These are phyloP conservation scores for Clivina fossor DNA, from an alignment of 2,888 invertebrate species.

Conservation along the genomic window DNA sequence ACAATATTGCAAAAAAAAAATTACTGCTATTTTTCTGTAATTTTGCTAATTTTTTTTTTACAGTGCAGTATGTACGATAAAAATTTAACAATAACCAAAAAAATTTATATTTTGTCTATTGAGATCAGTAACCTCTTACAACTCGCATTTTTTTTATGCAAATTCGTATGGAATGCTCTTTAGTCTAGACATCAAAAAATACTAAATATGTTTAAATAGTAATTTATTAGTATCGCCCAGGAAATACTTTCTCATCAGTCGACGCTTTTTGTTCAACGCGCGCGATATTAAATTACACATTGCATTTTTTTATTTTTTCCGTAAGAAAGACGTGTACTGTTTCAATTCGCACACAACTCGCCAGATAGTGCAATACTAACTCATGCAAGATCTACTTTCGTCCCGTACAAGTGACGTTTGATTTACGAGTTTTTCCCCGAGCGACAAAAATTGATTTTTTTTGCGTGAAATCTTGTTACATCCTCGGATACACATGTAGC, in stretches of 20 bases:
- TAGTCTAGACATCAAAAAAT: constrained; percentile 10
- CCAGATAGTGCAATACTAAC: background rate
- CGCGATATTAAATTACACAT: constrained; percentile 23
- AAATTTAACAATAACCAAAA: background rate
- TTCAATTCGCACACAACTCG: background rate
- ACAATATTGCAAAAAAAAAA: too few species aligned
- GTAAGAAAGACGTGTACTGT: background rate
- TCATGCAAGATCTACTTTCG: background rate
- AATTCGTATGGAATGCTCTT: background rate
- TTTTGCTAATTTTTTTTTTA: too few species aligned
- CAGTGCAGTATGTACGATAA: background rate
- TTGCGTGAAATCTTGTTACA: constrained; percentile 15
- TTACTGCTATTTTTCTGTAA: too few species aligned
- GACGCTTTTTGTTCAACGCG: background rate
- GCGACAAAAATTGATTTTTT: constrained; percentile 21
- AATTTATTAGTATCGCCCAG: constrained; percentile 20
- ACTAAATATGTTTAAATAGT: constrained; percentile 14
- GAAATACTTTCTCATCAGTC: constrained; percentile 2
- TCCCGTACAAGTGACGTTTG: constrained; percentile 13
- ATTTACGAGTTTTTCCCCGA: constrained; percentile 27
- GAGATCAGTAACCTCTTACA: background rate
- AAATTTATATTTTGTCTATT: background rate
- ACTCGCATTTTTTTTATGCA: background rate
- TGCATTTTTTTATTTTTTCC: background rate
- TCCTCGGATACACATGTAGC: constrained; percentile 18